Evolutionary conservation across 2,797 vertebrate species (phyloP).

Genomic region (Chloroceryle inda): DNA sequence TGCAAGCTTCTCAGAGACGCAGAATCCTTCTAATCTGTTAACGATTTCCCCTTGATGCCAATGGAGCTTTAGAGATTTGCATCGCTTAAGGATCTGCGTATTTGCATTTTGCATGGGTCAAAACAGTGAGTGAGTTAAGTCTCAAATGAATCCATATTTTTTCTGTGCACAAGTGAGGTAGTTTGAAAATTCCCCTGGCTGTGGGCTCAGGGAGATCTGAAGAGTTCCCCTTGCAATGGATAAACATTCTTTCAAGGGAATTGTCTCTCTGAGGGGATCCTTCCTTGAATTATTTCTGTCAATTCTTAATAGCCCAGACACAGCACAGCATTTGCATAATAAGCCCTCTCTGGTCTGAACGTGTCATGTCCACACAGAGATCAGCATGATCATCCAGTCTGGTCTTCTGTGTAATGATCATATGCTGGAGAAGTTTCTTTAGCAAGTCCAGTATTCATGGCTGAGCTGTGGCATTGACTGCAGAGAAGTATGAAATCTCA

Average conservation of each 20-base stretch:
- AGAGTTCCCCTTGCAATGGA: background rate
- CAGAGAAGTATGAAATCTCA: background rate
- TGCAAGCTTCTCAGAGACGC: background rate
- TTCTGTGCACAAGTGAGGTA: background rate
- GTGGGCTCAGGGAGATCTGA: background rate
- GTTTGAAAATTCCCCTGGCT: background rate
- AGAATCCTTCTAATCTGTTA: background rate
- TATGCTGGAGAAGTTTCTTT: background rate
- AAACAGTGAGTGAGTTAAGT: background rate
- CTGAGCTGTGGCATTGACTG: background rate
- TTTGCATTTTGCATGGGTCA: background rate
- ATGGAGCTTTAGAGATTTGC: background rate
- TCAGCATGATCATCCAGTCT: background rate
- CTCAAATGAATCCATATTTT: background rate
- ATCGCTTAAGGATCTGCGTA: background rate
- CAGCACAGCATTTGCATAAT: background rate
- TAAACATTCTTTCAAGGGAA: background rate
- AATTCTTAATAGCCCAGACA: background rate
- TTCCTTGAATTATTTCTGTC: background rate
- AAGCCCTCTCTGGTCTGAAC: background rate
- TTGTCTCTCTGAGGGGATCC: background rate
- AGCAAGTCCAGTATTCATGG: background rate
- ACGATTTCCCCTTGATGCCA: background rate
- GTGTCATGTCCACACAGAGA: background rate
- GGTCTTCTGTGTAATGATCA: background rate